Conservation (phyloP, 1,140 invertebrate genomes). For the Papilio machaon region DNA sequence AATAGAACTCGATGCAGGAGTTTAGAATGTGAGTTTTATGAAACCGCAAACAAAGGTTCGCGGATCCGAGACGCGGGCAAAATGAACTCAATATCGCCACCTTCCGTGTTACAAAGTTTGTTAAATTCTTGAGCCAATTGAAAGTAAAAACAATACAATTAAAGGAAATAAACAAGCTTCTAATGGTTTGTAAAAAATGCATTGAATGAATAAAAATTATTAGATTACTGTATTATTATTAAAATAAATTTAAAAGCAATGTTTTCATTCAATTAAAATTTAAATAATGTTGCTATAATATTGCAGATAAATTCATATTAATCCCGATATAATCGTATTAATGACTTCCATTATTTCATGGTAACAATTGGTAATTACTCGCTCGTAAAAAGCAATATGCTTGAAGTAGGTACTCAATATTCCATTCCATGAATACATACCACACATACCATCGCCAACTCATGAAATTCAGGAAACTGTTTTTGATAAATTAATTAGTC, state of each 20-base stretch:
- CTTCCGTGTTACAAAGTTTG: not conserved
- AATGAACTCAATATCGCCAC: not conserved
- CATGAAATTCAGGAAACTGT: not conserved
- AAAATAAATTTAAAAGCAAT: not conserved
- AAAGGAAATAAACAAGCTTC: not conserved
- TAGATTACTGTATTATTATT: not conserved
- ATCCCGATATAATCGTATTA: slow-evolving; percentile 8
- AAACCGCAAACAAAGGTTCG: slow-evolving; percentile 10
- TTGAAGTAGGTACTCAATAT: not conserved
- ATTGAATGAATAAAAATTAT: too few relatives aligned
- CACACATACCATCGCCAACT: not conserved
- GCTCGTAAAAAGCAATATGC: slow-evolving; percentile 1
- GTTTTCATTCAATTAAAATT: slow-evolving; percentile 2
- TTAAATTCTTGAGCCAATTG: not conserved
- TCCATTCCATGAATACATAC: not conserved
- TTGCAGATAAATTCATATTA: slow-evolving; percentile 8
- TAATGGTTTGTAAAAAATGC: not conserved
- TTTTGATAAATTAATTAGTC: not conserved
- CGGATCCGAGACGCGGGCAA: not conserved
- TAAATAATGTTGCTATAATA: slow-evolving; percentile 5
- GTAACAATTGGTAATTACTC: not conserved
- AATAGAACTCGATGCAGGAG: not conserved
- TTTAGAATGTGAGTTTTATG: slow-evolving; percentile 22
- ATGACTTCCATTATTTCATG: slow-evolving; percentile 24
- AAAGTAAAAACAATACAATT: not conserved